Evolutionary conservation across 2,113 vertebrate species (phyloP).

Genomic region (Microtus ochrogaster): DNA sequence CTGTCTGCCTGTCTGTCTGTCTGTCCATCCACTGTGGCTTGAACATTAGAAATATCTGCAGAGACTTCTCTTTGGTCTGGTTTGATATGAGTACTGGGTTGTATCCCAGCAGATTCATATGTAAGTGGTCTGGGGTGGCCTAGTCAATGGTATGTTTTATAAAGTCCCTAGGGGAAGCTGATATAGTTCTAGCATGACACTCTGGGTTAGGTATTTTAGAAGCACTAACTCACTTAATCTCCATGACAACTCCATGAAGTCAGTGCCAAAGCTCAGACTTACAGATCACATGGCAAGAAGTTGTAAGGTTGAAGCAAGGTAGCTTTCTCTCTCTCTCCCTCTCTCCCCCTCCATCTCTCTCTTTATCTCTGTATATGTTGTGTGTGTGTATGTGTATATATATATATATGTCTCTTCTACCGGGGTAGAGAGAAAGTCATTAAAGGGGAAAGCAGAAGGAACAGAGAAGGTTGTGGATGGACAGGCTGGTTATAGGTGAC

Average conservation of each 20-base stretch:
- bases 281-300: background rate
- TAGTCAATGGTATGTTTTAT: background rate
- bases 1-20: background rate
- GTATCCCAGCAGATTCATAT: background rate
- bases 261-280: background rate
- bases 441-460: background rate
- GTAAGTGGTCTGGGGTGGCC: background rate
- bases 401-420: background rate
- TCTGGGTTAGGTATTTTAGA: background rate
- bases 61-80: background rate
- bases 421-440: background rate
- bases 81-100: background rate
- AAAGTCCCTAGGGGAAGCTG: background rate
- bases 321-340: background rate
- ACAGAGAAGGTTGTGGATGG: background rate
- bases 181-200: background rate
- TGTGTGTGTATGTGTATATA: background rate
- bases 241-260: constrained; percentile 9
- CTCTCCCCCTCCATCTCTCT: background rate
- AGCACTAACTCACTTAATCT: constrained; percentile 45
- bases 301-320: background rate
- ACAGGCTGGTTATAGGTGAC: background rate
- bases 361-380: background rate
- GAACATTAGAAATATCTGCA: background rate
- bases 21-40: background rate